Base-by-base conservation (phyloP, 2,113 vertebrate genomes). In the Podarcis muralis region DNA sequence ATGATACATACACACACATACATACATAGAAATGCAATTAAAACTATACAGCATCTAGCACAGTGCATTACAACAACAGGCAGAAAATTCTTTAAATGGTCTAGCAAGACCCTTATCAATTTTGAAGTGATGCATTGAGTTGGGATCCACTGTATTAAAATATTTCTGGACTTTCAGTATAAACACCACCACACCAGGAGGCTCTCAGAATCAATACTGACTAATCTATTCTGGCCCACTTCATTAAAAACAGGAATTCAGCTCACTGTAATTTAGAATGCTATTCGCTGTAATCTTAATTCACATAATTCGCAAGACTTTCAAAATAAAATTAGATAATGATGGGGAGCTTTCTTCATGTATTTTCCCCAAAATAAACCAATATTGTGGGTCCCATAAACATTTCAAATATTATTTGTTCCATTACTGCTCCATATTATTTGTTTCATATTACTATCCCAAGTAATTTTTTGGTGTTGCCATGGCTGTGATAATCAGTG, bases 151-250 rank as follows among this genome's bases (percentile, higher is more conserved):
- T 48, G 48, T 48, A 48, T 12, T 48, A 87, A 92, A 91, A 87
- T 2, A 5, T 0, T 83, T 79, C 18, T 43, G 48, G 35, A 11
- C 8, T 78, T 72, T 82, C 90, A 92, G 13, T 27, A 69, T 35
- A 78, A 91, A 89, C 22, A 85, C 3, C 48, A 75, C 9, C 1
- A 48, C 48, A 12, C 48, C 11, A 48, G 40, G 80, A 86, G 92
- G 75, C 65, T 87, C 32, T 81, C 66, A 79, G 35, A 86, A 74
- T 77, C 79, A 94, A 93, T 22, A 2, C n/a, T 27, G 1, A 84
- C 66, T 18, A 85, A 74, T 85, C 72, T 16, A 1, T 2, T 40
- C 32, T 90, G 43, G 75, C 9, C 80, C 12, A 88, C 53, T 62
- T 76, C 72, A 48, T 35, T 88, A 37, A 82, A 82, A 8, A 7